Conservation (phyloP, 2,888 invertebrate genomes). For the Leptopilina myrica region DNA sequence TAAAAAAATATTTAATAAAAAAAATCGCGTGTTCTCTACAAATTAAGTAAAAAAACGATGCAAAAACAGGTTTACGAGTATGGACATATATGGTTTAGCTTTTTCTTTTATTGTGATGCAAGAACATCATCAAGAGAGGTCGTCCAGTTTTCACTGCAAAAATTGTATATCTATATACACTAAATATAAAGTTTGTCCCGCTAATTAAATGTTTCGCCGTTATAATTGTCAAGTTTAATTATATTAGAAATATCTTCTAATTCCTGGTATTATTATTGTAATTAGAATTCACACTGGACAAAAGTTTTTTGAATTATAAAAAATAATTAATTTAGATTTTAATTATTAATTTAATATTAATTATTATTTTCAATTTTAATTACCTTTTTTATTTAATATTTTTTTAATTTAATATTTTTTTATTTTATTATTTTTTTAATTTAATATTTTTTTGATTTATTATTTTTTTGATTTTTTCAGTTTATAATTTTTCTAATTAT, state of each 20-base stretch:
- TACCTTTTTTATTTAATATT: too few species aligned
- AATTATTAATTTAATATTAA: too few species aligned
- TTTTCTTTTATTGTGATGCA: slow-evolving; percentile 31
- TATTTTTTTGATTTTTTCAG: too few species aligned
- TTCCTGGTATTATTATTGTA: not conserved
- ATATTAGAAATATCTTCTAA: not conserved
- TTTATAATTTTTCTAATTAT: too few species aligned
- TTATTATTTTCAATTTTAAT: too few species aligned
- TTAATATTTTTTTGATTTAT: too few species aligned
- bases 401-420: too few species aligned
- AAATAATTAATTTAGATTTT: too few species aligned
- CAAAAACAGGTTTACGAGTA: slow-evolving; percentile 13
- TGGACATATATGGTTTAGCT: not conserved
- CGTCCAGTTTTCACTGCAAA: slow-evolving; percentile 27
- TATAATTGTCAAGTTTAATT: slow-evolving; percentile 11
- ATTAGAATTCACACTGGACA: not conserved
- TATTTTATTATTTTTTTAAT: too few species aligned
- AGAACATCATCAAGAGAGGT: slow-evolving; percentile 32
- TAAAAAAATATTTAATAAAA: not conserved
- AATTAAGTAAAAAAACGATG: slow-evolving; percentile 19
- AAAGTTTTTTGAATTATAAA: too few species aligned
- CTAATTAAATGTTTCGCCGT: slow-evolving; percentile 13
- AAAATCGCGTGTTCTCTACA: not conserved
- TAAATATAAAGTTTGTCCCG: not conserved
- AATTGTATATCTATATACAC: not conserved